phyloP scores from a whole-genome alignment of 2,113 vertebrate species.

The Cynopterus brachyotis region DNA sequence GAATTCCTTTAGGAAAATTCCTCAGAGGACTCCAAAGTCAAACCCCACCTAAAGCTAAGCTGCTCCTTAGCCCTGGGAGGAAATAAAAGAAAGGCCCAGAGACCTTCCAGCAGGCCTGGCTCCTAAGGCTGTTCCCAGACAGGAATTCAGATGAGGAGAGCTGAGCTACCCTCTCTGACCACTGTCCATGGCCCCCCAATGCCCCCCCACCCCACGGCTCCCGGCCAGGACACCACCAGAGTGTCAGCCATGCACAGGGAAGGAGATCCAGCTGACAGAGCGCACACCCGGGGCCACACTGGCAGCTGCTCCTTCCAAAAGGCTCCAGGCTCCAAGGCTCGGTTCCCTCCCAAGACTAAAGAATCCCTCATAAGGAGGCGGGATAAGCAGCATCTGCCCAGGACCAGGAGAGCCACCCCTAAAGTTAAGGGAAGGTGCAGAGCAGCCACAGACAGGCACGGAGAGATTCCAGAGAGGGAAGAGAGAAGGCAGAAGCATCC shows the following conservation, averaged over 20 bases:
- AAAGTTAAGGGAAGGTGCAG: background rate
- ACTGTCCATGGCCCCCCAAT: background rate
- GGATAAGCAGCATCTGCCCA: background rate
- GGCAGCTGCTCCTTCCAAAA: background rate
- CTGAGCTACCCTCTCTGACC: background rate
- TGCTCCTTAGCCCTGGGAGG: background rate
- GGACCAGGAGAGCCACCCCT: background rate
- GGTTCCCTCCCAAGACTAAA: background rate
- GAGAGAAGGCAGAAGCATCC: background rate
- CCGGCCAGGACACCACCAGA: background rate
- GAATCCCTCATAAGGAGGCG: rapidly evolving
- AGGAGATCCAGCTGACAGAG: background rate
- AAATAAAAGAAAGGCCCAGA: background rate
- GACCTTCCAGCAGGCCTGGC: background rate
- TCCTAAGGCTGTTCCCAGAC: background rate
- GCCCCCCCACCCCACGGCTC: background rate
- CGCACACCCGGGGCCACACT: background rate
- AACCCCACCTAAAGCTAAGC: background rate
- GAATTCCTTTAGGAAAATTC: background rate
- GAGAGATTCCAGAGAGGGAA: too few relatives aligned
- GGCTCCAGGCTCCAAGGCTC: background rate
- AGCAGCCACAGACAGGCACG: background rate
- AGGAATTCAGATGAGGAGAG: background rate
- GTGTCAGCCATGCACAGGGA: background rate
- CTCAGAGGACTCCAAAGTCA: background rate